phyloP scores from a whole-genome alignment of 2,888 invertebrate genomes.

The Brenthis hecate region DNA sequence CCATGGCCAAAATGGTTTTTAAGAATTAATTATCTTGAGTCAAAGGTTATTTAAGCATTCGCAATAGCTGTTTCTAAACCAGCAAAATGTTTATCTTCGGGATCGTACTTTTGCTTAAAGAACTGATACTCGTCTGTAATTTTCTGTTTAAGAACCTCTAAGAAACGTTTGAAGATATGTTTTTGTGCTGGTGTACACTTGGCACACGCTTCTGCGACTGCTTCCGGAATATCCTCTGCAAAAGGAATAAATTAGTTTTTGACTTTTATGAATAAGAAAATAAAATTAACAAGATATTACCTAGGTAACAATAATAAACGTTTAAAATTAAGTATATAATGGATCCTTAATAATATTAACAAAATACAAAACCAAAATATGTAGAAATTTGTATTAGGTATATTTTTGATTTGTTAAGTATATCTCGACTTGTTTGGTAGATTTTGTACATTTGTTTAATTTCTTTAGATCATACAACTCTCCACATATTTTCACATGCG shows the following conservation, averaged over 20 bases:
- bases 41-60: constrained; percentile 35
- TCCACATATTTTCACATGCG: too few relatives aligned
- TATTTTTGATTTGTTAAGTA: too few relatives aligned
- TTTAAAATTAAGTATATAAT: neutral
- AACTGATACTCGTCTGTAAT: constrained; percentile 70
- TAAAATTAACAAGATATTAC: neutral
- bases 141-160: constrained; percentile 75
- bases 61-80: constrained; percentile 69
- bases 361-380: too few relatives aligned
- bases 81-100: constrained; percentile 78
- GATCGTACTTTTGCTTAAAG: constrained; percentile 82
- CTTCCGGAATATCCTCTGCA: constrained; percentile 85
- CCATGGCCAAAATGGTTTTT: neutral
- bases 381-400: too few relatives aligned
- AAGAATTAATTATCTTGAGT: neutral
- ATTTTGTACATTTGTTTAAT: too few relatives aligned
- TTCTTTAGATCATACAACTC: too few relatives aligned
- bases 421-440: too few relatives aligned
- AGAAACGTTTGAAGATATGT: constrained; percentile 81
- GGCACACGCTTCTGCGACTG: constrained; percentile 81
- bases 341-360: too few relatives aligned
- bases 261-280: neutral
- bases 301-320: neutral
- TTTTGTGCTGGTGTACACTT: constrained; percentile 86
- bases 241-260: neutral